Evolutionary conservation across 1,140 invertebrate genomes (phyloP), one percentile per base, ranked within the genome.

Genomic region (Habropoda laboriosa): DNA sequence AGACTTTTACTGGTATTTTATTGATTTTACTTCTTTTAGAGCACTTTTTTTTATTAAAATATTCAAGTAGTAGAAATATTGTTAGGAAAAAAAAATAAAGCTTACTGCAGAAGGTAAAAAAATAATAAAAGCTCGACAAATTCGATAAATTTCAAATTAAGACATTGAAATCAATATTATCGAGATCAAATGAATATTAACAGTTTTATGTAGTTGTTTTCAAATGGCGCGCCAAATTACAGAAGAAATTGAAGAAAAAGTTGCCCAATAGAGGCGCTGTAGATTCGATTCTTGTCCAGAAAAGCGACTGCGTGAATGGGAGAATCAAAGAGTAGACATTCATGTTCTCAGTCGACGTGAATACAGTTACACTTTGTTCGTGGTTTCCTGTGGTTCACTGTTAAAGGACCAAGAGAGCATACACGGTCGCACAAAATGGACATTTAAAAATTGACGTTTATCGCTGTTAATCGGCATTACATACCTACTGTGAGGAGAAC

Each of bases 401-500:
- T 60, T 58, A 80, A 66, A 80, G 60, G 40, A 57, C 60, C 78
- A 51, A 80, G 45, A 73, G 60, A 64, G 24, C 24, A 42, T 53
- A 24, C 21, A 53, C 58, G 32, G 51, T 66, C 30, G 24, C 38
- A 47, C n/a, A 63, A 67, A 80, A 80, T 72, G 71, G 30, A 67
- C 71, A 67, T 80, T 74, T 57, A 75, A 79, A 64, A 24, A 67
- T 12, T 55, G 55, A 40, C 47, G 47, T 71, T 73, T n/a, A 49
- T 45, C 58, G 42, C 6, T 32, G 67, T n/a, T 53, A 30, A 63
- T 63, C 61, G 30, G 32, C 42, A 47, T 75, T 60, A 82, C 79
- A 91, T 95, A 96, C 96, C 96, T 96, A 92, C 94, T 94, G 82
- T 95, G 94, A 82, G 95, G 95, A 32, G 95, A 95, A 80, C 94